Conservation (phyloP, 1,140 invertebrate genomes). For the Drosophila pectinifera region DNA sequence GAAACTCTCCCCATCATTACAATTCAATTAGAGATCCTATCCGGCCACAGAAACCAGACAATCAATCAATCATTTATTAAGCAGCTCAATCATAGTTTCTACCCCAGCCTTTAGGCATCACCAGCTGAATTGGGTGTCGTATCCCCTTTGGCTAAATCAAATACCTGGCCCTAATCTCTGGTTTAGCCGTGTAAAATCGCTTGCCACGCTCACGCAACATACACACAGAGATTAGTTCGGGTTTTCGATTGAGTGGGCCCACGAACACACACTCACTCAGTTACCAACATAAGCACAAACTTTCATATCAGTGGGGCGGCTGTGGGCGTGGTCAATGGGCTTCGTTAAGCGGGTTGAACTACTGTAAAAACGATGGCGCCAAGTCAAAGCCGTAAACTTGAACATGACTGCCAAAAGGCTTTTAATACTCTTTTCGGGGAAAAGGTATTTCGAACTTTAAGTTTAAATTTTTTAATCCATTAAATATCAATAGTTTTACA, state of each 20-base stretch:
- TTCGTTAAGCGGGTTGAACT: constrained; percentile 32
- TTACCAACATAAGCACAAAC: constrained; percentile 8
- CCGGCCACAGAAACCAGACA: background rate
- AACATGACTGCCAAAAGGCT: constrained; percentile 45
- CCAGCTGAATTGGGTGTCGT: constrained; percentile 1
- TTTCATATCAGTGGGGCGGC: constrained; percentile 22
- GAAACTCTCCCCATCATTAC: background rate
- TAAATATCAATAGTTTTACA: background rate
- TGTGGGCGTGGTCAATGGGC: constrained; percentile 43
- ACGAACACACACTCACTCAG: background rate
- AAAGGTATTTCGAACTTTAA: background rate
- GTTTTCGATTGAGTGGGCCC: constrained; percentile 27
- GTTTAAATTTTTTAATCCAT: background rate
- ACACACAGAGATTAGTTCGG: constrained; percentile 25
- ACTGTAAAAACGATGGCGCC: constrained; percentile 47
- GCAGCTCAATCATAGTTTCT: constrained; percentile 16
- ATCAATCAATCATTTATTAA: constrained; percentile 28
- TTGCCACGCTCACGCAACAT: constrained; percentile 23
- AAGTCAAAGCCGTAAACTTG: constrained; percentile 49
- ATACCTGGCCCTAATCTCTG: constrained; percentile 31
- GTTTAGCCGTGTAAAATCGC: constrained; percentile 19
- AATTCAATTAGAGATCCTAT: constrained; percentile 37
- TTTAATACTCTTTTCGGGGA: constrained; percentile 6
- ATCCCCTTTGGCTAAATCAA: constrained; percentile 21
- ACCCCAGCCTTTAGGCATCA: constrained; percentile 1